phyloP scores from a whole-genome alignment of 2,113 vertebrate genomes.

The Perccottus glenii region DNA sequence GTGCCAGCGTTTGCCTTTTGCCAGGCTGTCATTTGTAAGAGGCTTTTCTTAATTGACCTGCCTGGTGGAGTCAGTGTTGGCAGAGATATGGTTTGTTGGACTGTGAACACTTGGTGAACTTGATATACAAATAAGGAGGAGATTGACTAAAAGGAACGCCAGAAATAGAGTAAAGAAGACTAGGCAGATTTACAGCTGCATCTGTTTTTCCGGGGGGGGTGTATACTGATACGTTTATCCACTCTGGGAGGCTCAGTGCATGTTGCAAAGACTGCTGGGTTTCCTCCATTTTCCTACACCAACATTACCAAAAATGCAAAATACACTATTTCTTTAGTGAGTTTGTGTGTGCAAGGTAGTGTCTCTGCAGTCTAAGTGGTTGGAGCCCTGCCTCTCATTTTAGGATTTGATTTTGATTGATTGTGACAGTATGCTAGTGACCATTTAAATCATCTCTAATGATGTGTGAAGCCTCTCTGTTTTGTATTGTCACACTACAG shows the following conservation, averaged over 20 bases:
- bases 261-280: neutral
- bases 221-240: conserved; percentile 1
- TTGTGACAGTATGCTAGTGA: too few relatives aligned
- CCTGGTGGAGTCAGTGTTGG: conserved; percentile 28
- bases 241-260: neutral
- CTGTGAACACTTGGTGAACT: neutral
- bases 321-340: too few relatives aligned
- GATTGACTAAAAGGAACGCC: neutral
- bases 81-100: conserved; percentile 8
- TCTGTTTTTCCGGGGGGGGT: neutral
- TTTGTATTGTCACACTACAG: conserved; percentile 64
- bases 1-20: conserved; percentile 24
- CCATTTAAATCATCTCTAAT: too few relatives aligned
- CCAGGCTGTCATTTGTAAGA: conserved; percentile 44
- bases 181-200: neutral
- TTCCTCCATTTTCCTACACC: too few relatives aligned
- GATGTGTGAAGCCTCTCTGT: too few relatives aligned
- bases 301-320: too few relatives aligned
- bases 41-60: conserved; percentile 35
- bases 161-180: neutral
- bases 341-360: too few relatives aligned
- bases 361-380: too few relatives aligned
- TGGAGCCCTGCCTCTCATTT: too few relatives aligned
- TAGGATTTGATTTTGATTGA: too few relatives aligned
- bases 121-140: neutral